Base-by-base conservation (phyloP, 2,797 vertebrate genomes). In the Hydrophis major region DNA sequence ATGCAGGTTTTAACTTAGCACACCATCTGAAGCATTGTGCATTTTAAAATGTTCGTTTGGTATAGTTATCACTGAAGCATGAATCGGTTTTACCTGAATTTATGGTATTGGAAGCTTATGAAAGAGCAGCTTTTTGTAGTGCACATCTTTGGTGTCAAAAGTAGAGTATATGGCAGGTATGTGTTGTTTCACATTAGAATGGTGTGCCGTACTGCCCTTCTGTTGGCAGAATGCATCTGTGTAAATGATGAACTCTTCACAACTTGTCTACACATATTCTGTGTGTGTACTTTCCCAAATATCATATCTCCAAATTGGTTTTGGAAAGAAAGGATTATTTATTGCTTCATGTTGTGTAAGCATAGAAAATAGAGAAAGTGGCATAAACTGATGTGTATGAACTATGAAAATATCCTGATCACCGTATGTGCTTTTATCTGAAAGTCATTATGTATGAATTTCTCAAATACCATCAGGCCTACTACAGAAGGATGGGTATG, bases 61-160 rank as follows among this genome's bases (percentile, higher is more conserved):
- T 88, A 16, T 63, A 63, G 12, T 86, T 20, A 69, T 57, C 59
- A 14, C 20, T n/a, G 83, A 42, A 5, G 0, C 69, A 91, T 60
- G 42, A 53, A 12, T 90, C 55, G 91, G 86, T 3, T 90, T 42
- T 93, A 66, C 92, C 20, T 90, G 6, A 37, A 14, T 32, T 66
- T 1, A 89, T 96, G 7, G 2, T 90, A 60, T 14, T 92, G 91
- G 96, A 95, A 87, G 83, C 88, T 69, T 59, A 55, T 74, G 37
- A 22, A 74, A 93, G 4, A 88, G 53, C 55, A 63, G 1, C 16
- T 87, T 28, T 88, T 92, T 32, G 61, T 59, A 53, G 28, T 90
- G 57, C 25, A 63, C 74, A 28, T 60, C 22, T 63, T 25, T 87
- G 28, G 28, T 66, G 53, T 7, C n/a, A 27, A 18, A 78, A 7